Conservation (phyloP, 2,888 invertebrate genomes). For the Pseudococcus jackbeardsleyi region DNA sequence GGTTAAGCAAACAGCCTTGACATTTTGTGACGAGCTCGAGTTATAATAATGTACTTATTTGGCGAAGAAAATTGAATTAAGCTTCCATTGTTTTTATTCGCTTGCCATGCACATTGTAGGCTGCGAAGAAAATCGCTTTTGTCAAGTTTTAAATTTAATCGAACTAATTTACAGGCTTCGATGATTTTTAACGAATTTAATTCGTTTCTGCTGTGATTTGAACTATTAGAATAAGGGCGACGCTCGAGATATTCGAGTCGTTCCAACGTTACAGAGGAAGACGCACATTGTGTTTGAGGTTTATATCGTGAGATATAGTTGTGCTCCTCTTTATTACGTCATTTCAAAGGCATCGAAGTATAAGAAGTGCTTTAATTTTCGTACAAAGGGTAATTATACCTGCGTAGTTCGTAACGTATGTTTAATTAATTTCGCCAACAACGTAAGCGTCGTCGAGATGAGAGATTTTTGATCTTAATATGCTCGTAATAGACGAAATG, state of each 20-base stretch:
- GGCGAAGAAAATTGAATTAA: constrained; percentile 47
- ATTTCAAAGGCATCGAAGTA: not conserved
- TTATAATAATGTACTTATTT: constrained; percentile 54
- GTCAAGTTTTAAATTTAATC: constrained; percentile 26
- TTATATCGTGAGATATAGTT: not conserved
- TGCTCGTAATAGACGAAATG: not conserved
- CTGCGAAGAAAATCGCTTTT: constrained; percentile 14
- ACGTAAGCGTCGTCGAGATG: not conserved
- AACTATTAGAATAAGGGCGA: not conserved
- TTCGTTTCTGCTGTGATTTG: not conserved
- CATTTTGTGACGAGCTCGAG: constrained; percentile 23
- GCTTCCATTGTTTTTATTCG: constrained; percentile 32
- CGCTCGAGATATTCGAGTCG: not conserved
- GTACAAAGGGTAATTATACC: constrained; percentile 5
- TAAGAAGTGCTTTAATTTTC: not conserved
- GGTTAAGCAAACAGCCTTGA: constrained; percentile 50
- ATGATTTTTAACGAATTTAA: constrained; percentile 24
- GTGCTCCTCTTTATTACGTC: not conserved
- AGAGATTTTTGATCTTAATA: not conserved
- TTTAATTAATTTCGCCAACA: constrained; percentile 2
- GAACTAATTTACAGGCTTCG: constrained; percentile 39
- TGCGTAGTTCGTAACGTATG: not conserved
- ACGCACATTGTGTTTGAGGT: not conserved
- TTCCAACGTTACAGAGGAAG: not conserved
- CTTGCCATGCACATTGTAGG: constrained; percentile 23